Base-by-base conservation (phyloP, 2,113 vertebrate species). In the Lichenostomus cassidix region DNA sequence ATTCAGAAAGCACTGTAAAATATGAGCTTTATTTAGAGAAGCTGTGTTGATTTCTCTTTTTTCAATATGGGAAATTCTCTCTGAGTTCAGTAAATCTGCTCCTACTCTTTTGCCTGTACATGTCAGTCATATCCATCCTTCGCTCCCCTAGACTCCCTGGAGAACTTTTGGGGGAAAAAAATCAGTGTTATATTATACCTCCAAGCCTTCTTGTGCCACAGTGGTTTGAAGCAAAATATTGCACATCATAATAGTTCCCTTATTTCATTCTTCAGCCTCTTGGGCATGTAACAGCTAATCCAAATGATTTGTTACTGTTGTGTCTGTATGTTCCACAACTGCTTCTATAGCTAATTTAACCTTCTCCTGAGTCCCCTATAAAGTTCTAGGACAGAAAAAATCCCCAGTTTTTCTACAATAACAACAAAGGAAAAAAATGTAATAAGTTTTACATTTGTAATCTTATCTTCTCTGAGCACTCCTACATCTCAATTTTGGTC, bases 241-340 rank as follows among this genome's bases (percentile, higher is more conserved):
- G 28, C 49, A 41, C 41, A 21, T 78, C 39, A 15, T 78, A 79
- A 73, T 55, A 79, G 81, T 78, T 87, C 35, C 64, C 73, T 75
- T 89, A 75, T 71, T 96, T 92, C 62, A 85, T 93, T 49, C 62
- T 82, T 87, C 80, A 93, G n/a, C n/a, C 70, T 93, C 81, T 79
- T 92, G 42, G 87, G 24, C 33, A 55, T 74, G 20, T 87, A 96
- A 59, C 62, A 82, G 35, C 62, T 74, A 89, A 78, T 89, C 35
- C 62, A 10, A 84, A 64, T 83, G 68, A 87, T 91, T 70, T 87
- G 87, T 92, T 83, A 80, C 62, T 44, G 15, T 39, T 82, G 17
- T 79, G 35, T 82, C 59, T 73, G 8, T 70, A 87, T 4, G 2
- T 92, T 92, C 56, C 69, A 71, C 81, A 74, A 55, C 56, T n/a